A percentile compares a stretch with the other conserved stretches of the same genome.
Conservation (phyloP, 2,797 vertebrate genomes). For the Tadarida brasiliensis region DNA sequence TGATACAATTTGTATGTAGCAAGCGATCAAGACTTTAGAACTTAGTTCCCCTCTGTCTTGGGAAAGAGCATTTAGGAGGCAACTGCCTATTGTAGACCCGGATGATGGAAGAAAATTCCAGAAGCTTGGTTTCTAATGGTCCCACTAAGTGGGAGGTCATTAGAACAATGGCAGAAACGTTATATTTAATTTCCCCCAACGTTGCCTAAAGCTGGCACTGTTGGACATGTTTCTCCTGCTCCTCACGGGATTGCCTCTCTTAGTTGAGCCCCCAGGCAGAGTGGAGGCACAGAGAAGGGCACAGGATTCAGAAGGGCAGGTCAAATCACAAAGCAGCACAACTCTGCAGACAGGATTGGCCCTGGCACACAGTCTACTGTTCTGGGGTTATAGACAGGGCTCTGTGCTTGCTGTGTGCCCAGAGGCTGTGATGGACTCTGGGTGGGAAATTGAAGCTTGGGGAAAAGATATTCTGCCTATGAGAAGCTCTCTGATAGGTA, state of each 20-base stretch:
- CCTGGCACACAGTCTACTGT: too few relatives aligned
- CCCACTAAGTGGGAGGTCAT: background rate
- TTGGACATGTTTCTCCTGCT: background rate
- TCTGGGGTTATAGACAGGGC: background rate
- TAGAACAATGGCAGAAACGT: background rate
- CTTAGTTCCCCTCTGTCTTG: background rate
- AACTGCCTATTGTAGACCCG: background rate
- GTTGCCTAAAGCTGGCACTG: background rate
- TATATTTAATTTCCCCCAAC: background rate
- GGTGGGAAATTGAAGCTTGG: background rate
- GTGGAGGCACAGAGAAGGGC: background rate
- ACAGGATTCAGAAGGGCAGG: background rate
- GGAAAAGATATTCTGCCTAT: background rate
- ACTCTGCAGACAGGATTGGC: too few relatives aligned
- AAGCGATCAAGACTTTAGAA: background rate
- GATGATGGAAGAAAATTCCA: background rate
- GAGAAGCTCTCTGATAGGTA: background rate
- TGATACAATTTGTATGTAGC: background rate
- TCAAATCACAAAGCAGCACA: background rate
- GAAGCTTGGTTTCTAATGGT: background rate
- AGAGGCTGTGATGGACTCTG: background rate
- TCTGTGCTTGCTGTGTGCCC: background rate
- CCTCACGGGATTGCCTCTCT: background rate
- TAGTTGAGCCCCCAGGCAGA: background rate
- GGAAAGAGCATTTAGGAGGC: constrained; percentile 13